Base-by-base conservation (phyloP, 2,113 vertebrate genomes). In the Grammomys surdaster region DNA sequence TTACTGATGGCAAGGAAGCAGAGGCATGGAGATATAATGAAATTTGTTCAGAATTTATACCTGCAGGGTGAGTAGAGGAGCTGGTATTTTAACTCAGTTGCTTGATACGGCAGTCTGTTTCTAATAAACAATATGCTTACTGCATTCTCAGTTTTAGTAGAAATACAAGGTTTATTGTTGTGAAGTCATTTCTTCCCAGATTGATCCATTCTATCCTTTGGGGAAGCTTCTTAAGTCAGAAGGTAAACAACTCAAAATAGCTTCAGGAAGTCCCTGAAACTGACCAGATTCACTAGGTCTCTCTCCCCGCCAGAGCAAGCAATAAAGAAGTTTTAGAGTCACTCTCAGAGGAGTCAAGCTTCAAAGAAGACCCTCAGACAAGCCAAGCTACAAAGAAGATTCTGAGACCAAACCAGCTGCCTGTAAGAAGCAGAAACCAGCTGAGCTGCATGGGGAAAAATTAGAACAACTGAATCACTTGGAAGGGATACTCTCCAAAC, bases 121-220 rank as follows among this genome's bases (percentile, higher is more conserved):
- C 76, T 51, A 78, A 22, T 58, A 84, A 73, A 33, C 0, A 91
- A 26, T 31, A 82, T 56, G 51, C 33, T 31, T 78, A 2, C 31
- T 4, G 24, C 51, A 54, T 88, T 89, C 33, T 85, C 54, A 56
- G 17, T 88, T 90, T 93, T 78, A 80, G 80, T 43, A 63, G 26
- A 92, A 78, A 94, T 82, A 78, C 33, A 76, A 48, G 22, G 28
- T 63, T 87, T 88, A 85, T 82, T 31, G 86, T 90, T 82, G 36
- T 14, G 58, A 93, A 76, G 69, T 1, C 60, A 86, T 77, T 93
- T 26, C 36, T 22, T 58, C 36, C 11, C 54, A 82, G 10, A 82
- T 36, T 82, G 36, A 58, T 58, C 22, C 11, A 82, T n/a, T 82
- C 11, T 58, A 26, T 82, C 54, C 33, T 58, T 58, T 12, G 12